Conservation (phyloP, 2,113 vertebrate species). For the Nyctereutes procyonoides region DNA sequence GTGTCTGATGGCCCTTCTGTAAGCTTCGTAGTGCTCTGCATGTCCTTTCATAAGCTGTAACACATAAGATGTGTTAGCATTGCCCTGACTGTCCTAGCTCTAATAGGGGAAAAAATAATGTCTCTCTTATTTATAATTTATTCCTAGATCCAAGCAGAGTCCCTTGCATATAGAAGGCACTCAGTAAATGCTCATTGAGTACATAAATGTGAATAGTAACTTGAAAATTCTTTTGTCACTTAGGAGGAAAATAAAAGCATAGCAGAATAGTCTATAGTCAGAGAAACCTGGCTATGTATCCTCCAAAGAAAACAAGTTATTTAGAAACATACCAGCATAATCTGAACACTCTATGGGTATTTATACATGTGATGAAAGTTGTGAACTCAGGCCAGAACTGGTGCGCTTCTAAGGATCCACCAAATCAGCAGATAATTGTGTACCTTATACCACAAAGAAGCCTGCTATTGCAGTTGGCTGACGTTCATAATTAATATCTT, state of each 20-base stretch:
- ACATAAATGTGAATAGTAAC: not conserved
- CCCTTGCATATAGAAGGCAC: not conserved
- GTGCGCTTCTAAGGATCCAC: not conserved
- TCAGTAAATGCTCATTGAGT: not conserved
- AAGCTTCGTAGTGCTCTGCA: not conserved
- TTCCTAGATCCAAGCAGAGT: not conserved
- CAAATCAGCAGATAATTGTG: slow-evolving; percentile 43
- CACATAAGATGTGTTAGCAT: not conserved
- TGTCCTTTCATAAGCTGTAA: too few relatives aligned
- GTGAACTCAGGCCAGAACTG: not conserved
- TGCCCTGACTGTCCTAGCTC: not conserved
- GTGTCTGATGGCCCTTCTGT: not conserved
- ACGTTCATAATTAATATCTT: slow-evolving; percentile 76
- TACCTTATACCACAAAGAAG: slow-evolving; percentile 38
- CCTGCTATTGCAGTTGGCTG: slow-evolving; percentile 9
- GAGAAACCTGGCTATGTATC: not conserved
- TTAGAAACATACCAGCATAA: not conserved
- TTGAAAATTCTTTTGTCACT: not conserved
- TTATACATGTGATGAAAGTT: not conserved
- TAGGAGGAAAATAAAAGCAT: not conserved
- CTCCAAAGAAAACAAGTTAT: not conserved
- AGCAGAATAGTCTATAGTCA: not conserved
- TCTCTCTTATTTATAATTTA: not conserved
- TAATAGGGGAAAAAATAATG: not conserved
- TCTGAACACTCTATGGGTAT: not conserved